Conservation (phyloP, 2,797 vertebrate species). For the Lophius americanus region DNA sequence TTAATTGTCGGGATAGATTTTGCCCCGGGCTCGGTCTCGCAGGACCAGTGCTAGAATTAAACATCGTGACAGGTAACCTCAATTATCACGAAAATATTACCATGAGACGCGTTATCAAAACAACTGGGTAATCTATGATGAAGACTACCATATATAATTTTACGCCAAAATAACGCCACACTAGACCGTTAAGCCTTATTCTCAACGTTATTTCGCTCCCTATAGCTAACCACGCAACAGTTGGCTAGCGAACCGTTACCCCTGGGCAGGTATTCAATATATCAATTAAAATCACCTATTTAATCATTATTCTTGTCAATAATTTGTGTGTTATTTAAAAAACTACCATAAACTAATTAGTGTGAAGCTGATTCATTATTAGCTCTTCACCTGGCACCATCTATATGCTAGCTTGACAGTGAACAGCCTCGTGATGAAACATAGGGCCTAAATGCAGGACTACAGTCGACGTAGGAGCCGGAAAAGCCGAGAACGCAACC, state of each 20-base stretch:
- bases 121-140: accelerated
- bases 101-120: accelerated
- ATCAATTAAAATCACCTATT: not conserved
- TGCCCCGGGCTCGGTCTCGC: not conserved
- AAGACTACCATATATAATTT: not conserved
- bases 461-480: not conserved
- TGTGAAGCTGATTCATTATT: not conserved
- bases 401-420: conserved; percentile 56
- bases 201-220: not conserved
- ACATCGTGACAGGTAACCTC: conserved; percentile 23
- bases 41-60: conserved; percentile 2
- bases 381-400: conserved; percentile 29
- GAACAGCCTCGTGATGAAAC: conserved; percentile 69
- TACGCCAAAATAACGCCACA: not conserved
- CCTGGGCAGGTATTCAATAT: not conserved
- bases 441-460: conserved; percentile 48
- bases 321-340: not conserved
- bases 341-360: accelerated
- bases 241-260: conserved; percentile 41
- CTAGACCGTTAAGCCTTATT: not conserved
- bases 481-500: not conserved
- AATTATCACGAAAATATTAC: not conserved
- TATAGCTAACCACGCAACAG: conserved; percentile 29
- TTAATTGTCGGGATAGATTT: not conserved
- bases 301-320: not conserved